These are phyloP conservation scores for Bathynomus jamesi DNA, from an alignment of 1,140 invertebrate species.

Conservation along the genomic window DNA sequence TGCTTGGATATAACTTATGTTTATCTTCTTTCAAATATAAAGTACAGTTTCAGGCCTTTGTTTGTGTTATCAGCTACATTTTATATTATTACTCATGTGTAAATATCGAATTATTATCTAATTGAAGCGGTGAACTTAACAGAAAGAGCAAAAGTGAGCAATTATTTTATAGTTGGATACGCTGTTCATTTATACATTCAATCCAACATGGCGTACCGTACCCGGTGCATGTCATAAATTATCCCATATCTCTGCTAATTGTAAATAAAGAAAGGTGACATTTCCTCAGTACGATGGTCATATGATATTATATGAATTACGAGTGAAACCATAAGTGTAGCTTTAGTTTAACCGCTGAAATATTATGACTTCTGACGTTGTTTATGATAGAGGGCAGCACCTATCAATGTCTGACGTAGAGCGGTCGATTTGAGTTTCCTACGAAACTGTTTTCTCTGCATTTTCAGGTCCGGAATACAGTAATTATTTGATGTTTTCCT, in stretches of 20 bases:
- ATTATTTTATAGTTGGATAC: conserved; percentile 2
- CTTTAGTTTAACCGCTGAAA: conserved; percentile 26
- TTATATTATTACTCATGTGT: no score
- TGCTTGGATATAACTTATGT: no score
- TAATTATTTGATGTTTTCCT: no score
- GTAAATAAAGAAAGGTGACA: conserved; percentile 1
- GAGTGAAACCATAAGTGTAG: conserved; percentile 11
- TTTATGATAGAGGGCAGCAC: conserved; percentile 38
- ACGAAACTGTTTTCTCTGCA: no score
- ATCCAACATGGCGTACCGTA: conserved; percentile 36
- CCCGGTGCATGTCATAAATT: conserved; percentile 35
- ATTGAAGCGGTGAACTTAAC: no score
- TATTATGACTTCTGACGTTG: conserved; percentile 28
- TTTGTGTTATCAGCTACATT: no score
- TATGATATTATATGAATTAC: conserved; percentile 8
- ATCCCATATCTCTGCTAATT: conserved; percentile 26
- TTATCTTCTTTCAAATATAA: no score
- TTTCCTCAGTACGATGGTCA: conserved; percentile 9
- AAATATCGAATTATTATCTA: no score
- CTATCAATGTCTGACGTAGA: background rate
- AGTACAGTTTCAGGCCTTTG: no score
- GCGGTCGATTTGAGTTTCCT: background rate
- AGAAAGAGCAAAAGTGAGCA: background rate
- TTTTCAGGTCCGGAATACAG: no score
- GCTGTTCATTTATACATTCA: conserved; percentile 22